phyloP scores from a whole-genome alignment of 2,888 invertebrate species.

The Acrobasis consociella region DNA sequence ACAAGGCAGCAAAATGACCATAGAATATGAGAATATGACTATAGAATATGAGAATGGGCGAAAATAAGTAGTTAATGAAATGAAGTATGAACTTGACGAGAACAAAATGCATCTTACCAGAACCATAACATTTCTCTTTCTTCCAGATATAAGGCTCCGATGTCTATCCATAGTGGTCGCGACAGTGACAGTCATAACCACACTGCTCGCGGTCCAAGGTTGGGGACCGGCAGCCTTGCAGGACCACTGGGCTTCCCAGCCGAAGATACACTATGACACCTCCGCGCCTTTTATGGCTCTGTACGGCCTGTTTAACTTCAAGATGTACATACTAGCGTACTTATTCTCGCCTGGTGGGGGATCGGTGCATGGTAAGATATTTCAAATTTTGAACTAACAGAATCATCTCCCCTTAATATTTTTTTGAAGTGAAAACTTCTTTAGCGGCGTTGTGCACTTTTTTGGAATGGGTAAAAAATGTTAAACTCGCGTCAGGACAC shows the following conservation, averaged over 20 bases:
- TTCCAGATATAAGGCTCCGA: slow-evolving; percentile 93
- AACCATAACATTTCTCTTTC: slow-evolving; percentile 15
- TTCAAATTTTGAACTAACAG: neutral
- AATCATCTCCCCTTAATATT: too few relatives aligned
- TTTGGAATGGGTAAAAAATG: too few relatives aligned
- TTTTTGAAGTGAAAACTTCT: too few relatives aligned
- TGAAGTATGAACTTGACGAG: too few relatives aligned
- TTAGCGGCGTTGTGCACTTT: too few relatives aligned
- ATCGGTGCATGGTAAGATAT: slow-evolving; percentile 89
- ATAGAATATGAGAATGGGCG: too few relatives aligned
- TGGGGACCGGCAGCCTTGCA: slow-evolving; percentile 96
- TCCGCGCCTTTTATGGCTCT: slow-evolving; percentile 98
- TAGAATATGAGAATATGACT: too few relatives aligned
- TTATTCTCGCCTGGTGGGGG: slow-evolving; percentile 94
- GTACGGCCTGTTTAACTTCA: slow-evolving; percentile 96
- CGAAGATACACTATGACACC: slow-evolving; percentile 93
- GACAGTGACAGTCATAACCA: slow-evolving; percentile 89
- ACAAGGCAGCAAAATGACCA: too few relatives aligned
- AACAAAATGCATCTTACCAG: too few relatives aligned
- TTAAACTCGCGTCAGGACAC: too few relatives aligned
- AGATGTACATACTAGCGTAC: slow-evolving; percentile 96
- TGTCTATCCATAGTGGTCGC: slow-evolving; percentile 94
- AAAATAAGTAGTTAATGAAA: too few relatives aligned
- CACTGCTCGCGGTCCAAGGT: slow-evolving; percentile 89
- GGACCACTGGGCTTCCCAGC: slow-evolving; percentile 96